A percentile compares a stretch with the other conserved stretches of the same genome.
Evolutionary conservation across 2,888 invertebrate genomes (phyloP).

Genomic region (Gasteruption jaculator): DNA sequence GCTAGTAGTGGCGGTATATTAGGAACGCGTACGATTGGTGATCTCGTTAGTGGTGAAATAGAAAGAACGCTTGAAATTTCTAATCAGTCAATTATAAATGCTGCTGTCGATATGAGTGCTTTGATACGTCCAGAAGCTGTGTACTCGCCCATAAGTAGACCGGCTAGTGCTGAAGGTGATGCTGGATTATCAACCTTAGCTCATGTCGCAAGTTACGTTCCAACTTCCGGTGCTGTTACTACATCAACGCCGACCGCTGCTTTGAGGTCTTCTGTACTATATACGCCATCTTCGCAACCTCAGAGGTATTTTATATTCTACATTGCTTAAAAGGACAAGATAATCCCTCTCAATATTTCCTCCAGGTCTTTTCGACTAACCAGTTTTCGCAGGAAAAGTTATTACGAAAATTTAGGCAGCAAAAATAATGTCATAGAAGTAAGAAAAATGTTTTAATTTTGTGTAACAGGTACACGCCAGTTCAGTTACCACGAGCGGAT

Average conservation of each 20-base stretch:
- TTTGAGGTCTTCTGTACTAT: constrained; percentile 46
- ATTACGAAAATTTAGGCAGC: too few species aligned
- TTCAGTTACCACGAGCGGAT: constrained; percentile 63
- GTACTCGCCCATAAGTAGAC: constrained; percentile 58
- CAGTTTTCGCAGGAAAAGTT: too few species aligned
- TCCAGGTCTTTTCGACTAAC: too few species aligned
- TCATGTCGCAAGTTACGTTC: constrained; percentile 48
- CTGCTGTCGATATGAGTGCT: constrained; percentile 83
- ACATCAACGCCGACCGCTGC: constrained; percentile 38
- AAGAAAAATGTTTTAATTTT: too few species aligned
- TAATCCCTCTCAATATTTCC: too few species aligned
- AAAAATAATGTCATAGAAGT: too few species aligned
- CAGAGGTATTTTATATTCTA: constrained; percentile 35
- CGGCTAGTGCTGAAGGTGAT: constrained; percentile 55
- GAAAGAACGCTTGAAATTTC: constrained; percentile 84
- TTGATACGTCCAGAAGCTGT: constrained; percentile 55
- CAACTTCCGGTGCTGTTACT: constrained; percentile 38
- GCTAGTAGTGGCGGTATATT: constrained; percentile 47
- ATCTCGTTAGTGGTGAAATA: constrained; percentile 84
- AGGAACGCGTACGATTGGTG: constrained; percentile 78
- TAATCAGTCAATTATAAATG: constrained; percentile 83
- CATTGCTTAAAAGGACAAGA: background rate
- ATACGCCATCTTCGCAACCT: constrained; percentile 44
- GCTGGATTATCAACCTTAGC: constrained; percentile 47
- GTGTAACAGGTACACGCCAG: constrained; percentile 58